A percentile compares a stretch with the other conserved stretches of the same genome.
Evolutionary conservation across 92 coral and sea anemone species (phyloP).

Genomic region (Phymanthus crucifer): DNA sequence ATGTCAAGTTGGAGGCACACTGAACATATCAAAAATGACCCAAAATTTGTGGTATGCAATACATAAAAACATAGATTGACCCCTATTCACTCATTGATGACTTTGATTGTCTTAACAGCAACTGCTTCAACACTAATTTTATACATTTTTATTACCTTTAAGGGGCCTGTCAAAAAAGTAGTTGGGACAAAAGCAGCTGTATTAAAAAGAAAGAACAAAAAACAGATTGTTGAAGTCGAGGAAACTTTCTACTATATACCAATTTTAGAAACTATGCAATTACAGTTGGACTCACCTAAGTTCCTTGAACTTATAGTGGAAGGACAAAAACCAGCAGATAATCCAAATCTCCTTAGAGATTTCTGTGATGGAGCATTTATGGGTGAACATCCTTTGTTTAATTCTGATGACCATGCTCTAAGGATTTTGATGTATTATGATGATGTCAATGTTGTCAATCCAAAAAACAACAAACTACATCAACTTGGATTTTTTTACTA

Average conservation of each 20-base stretch:
- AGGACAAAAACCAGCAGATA: slow-evolving; percentile 13
- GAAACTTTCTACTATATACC: slow-evolving; percentile 43
- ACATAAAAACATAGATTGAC: neutral
- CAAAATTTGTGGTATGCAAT: slow-evolving; percentile 3
- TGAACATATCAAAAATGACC: neutral
- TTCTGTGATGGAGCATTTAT: slow-evolving; percentile 3
- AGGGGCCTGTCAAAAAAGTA: slow-evolving; percentile 2
- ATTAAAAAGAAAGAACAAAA: slow-evolving; percentile 37
- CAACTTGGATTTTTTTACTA: slow-evolving; percentile 36
- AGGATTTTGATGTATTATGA: slow-evolving; percentile 30
- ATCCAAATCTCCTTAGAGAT: slow-evolving; percentile 12
- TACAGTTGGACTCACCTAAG: slow-evolving; percentile 31
- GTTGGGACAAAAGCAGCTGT: slow-evolving; percentile 25
- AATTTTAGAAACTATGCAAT: slow-evolving; percentile 39
- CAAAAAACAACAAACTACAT: slow-evolving; percentile 17
- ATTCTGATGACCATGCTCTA: neutral
- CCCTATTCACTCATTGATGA: too few relatives aligned
- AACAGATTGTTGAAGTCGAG: slow-evolving; percentile 37
- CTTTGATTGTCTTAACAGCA: too few relatives aligned
- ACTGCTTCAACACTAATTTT: too few relatives aligned
- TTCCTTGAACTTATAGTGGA: slow-evolving; percentile 35
- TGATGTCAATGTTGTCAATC: slow-evolving; percentile 22
- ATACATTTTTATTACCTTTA: neutral
- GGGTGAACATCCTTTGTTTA: slow-evolving; percentile 2
- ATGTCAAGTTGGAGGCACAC: neutral